Evolutionary conservation across 2,888 invertebrate genomes (phyloP).

Genomic region (Trichopria drosophilae): DNA sequence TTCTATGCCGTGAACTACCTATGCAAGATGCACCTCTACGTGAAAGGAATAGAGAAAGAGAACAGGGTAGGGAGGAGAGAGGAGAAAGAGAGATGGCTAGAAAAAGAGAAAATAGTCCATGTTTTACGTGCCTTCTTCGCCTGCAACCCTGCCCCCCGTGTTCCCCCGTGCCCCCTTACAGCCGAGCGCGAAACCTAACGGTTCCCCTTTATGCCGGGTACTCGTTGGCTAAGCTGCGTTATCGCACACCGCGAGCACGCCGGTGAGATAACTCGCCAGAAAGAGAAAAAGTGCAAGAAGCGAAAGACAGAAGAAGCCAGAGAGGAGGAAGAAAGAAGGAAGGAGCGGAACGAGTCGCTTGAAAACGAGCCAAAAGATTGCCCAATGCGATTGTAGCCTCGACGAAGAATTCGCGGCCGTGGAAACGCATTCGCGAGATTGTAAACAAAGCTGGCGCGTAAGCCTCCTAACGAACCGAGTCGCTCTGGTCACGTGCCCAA

Average conservation of each 20-base stretch:
- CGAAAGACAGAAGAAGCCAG: not conserved
- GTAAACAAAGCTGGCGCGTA: conserved; percentile 8
- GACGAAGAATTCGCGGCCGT: conserved; percentile 3
- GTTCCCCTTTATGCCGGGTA: conserved; percentile 45
- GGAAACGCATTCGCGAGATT: conserved; percentile 16
- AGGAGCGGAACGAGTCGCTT: conserved; percentile 18
- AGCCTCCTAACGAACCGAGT: too few species aligned
- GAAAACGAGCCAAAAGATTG: conserved; percentile 30
- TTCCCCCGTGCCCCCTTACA: conserved; percentile 15
- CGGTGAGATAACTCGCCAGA: too few species aligned
- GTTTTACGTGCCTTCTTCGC: conserved; percentile 18
- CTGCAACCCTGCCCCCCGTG: conserved; percentile 26
- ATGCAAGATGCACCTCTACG: too few species aligned
- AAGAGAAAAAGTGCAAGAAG: conserved; percentile 10
- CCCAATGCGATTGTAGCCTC: conserved; percentile 30
- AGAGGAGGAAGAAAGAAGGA: conserved; percentile 33
- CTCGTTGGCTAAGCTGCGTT: conserved; percentile 42
- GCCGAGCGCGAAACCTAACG: conserved; percentile 44
- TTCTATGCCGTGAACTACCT: too few species aligned
- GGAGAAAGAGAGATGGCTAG: too few species aligned
- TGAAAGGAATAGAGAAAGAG: too few species aligned
- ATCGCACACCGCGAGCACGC: conserved; percentile 40
- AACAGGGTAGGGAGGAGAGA: too few species aligned
- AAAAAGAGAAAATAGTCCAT: conserved; percentile 34
- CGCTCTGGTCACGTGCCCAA: too few species aligned